A percentile compares a stretch with the other conserved stretches of the same genome.
Conservation (phyloP, 2,113 vertebrate genomes). For the Nothocercus julius region DNA sequence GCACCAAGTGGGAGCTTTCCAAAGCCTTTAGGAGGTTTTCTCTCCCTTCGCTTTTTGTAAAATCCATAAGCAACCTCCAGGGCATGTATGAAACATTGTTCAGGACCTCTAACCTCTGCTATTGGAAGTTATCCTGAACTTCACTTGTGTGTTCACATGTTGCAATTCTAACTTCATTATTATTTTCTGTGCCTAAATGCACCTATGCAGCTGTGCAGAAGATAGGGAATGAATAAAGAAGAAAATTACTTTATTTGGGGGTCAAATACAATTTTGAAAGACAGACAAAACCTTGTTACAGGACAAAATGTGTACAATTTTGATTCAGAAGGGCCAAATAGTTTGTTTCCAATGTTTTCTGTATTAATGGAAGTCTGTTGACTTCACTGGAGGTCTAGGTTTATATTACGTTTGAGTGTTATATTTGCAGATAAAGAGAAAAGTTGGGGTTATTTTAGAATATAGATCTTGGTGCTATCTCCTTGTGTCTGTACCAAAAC, state of each 20-base stretch:
- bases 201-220: background rate
- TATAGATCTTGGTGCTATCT: background rate
- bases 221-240: background rate
- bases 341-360: background rate
- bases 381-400: background rate
- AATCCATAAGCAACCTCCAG: background rate
- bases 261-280: background rate
- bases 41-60: background rate
- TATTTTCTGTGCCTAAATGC: background rate
- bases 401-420: background rate
- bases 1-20: background rate
- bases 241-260: background rate
- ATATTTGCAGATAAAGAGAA: background rate
- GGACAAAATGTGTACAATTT: background rate
- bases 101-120: background rate
- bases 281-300: background rate
- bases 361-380: background rate
- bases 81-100: background rate
- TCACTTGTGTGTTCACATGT: background rate
- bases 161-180: background rate
- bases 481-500: background rate
- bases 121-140: background rate
- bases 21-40: background rate
- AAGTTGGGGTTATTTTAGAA: background rate
- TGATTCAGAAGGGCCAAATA: background rate